Evolutionary conservation across 1,140 invertebrate species (phyloP), one percentile per base, ranked within the genome.

Genomic region (Drosophila persimilis): DNA sequence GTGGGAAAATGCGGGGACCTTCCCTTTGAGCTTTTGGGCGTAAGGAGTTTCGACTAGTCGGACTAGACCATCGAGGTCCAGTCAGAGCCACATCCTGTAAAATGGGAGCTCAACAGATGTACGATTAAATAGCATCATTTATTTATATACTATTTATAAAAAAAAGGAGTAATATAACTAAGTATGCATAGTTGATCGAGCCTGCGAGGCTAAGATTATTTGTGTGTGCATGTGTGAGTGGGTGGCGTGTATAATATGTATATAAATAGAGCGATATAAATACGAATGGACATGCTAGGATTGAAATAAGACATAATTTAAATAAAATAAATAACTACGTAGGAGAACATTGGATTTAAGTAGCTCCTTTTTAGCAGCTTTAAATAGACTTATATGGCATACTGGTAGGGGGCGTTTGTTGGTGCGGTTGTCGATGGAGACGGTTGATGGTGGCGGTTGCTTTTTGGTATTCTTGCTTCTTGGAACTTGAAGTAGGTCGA

Each of bases 181-280:
- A 8, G 11, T 29, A 57, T 35, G 43, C 20, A 57, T 69, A 39
- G 48, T 29, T 66, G 67, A 57, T 56, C 51, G 51, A 69, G 65
- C 65, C 65, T 69, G 63, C 65, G 63, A 57, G 63, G 65, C 65
- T 39, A 11, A 13, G 64, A 22, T 46, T 39, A 4, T 11, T 29
- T 26, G 17, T 48, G 29, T 9, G 29, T 44, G 73, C 43, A 15
- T 44, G 52, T 13, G 55, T 7, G 31, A 26, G 9, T 13, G 31
- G 26, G 24, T 26, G 24, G 24, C 24, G 24, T 6, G 45, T 50
- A 66, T 47, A 61, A 26, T 26, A 26, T 26, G 24, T 62, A 11
- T 50, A 67, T 69, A 57, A 69, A 69, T 69, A 24, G 46, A 20
- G 45, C 57, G 58, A 64, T 31, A 9, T 63, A 64, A 59, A 63